phyloP scores from a whole-genome alignment of 2,797 vertebrate species.

The Alosa sapidissima region DNA sequence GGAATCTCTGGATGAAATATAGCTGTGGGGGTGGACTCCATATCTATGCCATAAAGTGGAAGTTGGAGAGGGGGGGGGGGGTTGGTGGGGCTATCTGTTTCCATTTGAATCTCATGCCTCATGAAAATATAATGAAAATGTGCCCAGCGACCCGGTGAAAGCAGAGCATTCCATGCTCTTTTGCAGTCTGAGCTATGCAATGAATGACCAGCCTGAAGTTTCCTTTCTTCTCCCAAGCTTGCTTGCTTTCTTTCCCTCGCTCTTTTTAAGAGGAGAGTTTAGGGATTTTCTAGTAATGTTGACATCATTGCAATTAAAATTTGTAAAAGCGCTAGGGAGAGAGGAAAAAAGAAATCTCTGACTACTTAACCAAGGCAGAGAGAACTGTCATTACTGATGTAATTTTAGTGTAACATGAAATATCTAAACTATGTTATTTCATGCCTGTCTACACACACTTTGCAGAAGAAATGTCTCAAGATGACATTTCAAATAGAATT shows the following conservation, averaged over 20 bases:
- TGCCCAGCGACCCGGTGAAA: slow-evolving; percentile 53
- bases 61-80: neutral
- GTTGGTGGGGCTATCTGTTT: slow-evolving; percentile 24
- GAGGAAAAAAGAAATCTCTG: slow-evolving; percentile 37
- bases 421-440: slow-evolving; percentile 70
- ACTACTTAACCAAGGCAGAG: slow-evolving; percentile 55
- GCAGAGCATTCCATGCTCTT: slow-evolving; percentile 22
- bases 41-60: slow-evolving; percentile 37
- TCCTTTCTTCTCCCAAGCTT: neutral
- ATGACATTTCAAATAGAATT: slow-evolving; percentile 61
- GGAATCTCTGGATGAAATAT: slow-evolving; percentile 68
- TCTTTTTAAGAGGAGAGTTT: neutral
- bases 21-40: slow-evolving; percentile 55
- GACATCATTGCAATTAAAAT: slow-evolving; percentile 50
- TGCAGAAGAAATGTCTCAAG: slow-evolving; percentile 53
- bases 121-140: slow-evolving; percentile 76
- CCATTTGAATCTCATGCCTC: slow-evolving; percentile 67
- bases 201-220: slow-evolving; percentile 17
- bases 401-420: slow-evolving; percentile 66
- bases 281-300: slow-evolving; percentile 18
- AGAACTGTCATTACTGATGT: slow-evolving; percentile 61
- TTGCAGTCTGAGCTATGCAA: slow-evolving; percentile 19
- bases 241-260: neutral
- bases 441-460: slow-evolving; percentile 63
- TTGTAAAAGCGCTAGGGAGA: slow-evolving; percentile 45